Evolutionary conservation across 2,797 vertebrate species (phyloP), one percentile per base, ranked within the genome.

Genomic region (Cynodonichthys magdalenae): DNA sequence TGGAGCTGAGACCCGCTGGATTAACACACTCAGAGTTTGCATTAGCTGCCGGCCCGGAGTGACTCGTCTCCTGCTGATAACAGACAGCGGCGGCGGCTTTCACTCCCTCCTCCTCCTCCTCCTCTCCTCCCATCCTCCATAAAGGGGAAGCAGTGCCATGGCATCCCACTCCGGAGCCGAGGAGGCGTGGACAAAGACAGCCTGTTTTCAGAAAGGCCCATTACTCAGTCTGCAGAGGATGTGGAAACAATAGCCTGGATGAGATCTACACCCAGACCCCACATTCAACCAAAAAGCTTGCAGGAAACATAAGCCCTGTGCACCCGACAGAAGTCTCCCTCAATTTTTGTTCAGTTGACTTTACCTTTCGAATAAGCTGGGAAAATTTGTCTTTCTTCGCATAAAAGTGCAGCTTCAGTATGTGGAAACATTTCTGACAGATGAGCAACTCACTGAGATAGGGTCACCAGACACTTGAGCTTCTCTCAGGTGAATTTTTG

Each of bases 221-320:
- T 91, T 89, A 89, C 88, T 87, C 85, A 85, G 91, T 59, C 90
- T 84, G 83, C 84, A 90, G 89, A 92, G 91, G 90, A 91, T 91
- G 85, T 91, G 85, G 84, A 88, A 83, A 92, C 90, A 91, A 91
- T 91, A 77, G 90, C 57, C 83, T 89, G 83, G 87, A 88, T 86
- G 87, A 87, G 86, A 88, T 90, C 84, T 90, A 87, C 86, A 87
- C 85, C 90, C 90, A 86, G 79, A 86, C 69, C 79, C 81, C 84
- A 86, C 89, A 83, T 89, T 90, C 88, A 86, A 65, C 79, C 81
- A 77, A 85, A 24, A 74, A 79, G 81, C 85, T 71, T 31, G 77
- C 88, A 91, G 90, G 90, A 91, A 91, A 89, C 87, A 80, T 87
- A 84, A 90, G 74, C 85, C 85, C 69, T 59, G 53, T 66, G 77